These are phyloP conservation scores for Monochamus saltuarius DNA, from an alignment of 1,140 invertebrate genomes.

Conservation along the genomic window DNA sequence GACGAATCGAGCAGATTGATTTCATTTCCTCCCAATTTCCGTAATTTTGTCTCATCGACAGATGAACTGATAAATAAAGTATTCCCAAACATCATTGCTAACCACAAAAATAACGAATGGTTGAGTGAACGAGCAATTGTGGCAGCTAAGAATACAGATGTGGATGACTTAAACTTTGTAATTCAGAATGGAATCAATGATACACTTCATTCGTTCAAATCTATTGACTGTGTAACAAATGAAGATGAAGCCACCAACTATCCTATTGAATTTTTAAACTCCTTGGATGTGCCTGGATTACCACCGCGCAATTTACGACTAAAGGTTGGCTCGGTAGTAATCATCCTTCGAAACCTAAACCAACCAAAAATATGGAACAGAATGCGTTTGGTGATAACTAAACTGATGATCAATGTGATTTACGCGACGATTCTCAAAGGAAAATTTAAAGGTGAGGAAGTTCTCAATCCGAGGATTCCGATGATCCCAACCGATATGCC, in stretches of 20 bases:
- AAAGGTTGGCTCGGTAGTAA: conserved; percentile 49
- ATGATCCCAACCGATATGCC: conserved; percentile 24
- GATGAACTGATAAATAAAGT: conserved; percentile 39
- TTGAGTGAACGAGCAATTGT: conserved; percentile 43
- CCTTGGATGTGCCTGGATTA: conserved; percentile 40
- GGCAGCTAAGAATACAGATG: conserved; percentile 44
- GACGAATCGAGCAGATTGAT: too few relatives aligned
- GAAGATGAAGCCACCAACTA: conserved; percentile 39
- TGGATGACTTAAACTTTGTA: conserved; percentile 41
- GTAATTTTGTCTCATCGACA: conserved; percentile 30
- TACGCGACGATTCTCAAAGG: conserved; percentile 53
- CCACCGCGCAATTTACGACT: conserved; percentile 47
- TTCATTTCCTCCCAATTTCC: conserved; percentile 44
- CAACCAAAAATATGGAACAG: conserved; percentile 27
- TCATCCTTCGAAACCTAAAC: conserved; percentile 52
- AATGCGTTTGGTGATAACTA: too few relatives aligned
- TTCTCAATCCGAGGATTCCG: conserved; percentile 45
- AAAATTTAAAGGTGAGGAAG: conserved; percentile 42
- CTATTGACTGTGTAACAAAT: conserved; percentile 40
- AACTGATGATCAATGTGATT: too few relatives aligned
- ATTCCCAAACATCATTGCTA: conserved; percentile 36
- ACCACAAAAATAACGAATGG: conserved; percentile 42
- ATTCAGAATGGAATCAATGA: conserved; percentile 19
- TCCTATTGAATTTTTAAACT: conserved; percentile 44
- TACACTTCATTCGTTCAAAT: conserved; percentile 24